Percentiles rank a stretch among this genome's conserved stretches.
Evolutionary conservation across 92 coral and sea anemone species (phyloP).

Genomic region (Blastomussa wellsi): DNA sequence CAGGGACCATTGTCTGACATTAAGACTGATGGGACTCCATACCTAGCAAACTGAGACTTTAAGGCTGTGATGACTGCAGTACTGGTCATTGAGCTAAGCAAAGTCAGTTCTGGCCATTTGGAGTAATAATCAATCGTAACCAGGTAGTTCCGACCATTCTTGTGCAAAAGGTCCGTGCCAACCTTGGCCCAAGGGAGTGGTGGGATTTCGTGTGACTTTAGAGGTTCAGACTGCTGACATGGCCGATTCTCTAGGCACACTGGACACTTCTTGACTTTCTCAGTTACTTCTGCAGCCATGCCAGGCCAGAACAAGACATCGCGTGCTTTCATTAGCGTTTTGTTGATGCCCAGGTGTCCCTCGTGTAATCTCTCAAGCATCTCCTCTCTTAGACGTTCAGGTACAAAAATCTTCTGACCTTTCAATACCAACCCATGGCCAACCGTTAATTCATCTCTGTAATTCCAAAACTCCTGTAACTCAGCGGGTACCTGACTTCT

Average conservation of each 20-base stretch:
- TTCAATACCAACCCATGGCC: constrained; percentile 21
- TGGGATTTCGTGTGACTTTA: constrained; percentile 42
- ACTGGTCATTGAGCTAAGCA: constrained; percentile 35
- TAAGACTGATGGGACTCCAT: constrained; percentile 32
- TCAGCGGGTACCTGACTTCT: constrained; percentile 1
- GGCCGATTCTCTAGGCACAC: constrained; percentile 29
- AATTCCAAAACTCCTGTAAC: constrained; percentile 23
- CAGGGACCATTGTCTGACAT: constrained; percentile 47
- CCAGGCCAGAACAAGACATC: constrained; percentile 25
- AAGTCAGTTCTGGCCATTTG: constrained; percentile 46
- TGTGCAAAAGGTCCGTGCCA: constrained; percentile 9
- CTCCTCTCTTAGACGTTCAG: constrained; percentile 17
- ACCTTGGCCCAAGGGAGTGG: constrained; percentile 32
- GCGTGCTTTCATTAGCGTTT: constrained; percentile 29
- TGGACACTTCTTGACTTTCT: constrained; percentile 1
- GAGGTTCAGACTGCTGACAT: constrained; percentile 23
- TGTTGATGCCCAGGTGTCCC: constrained; percentile 22
- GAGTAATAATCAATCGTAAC: constrained; percentile 45
- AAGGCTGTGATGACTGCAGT: constrained; percentile 45
- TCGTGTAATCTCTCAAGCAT: constrained; percentile 13
- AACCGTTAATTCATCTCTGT: constrained; percentile 14
- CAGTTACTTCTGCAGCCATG: constrained; percentile 15
- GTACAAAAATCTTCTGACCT: constrained; percentile 21
- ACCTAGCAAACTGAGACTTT: constrained; percentile 35
- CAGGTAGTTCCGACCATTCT: constrained; percentile 44